These are phyloP conservation scores for Drosophila pachea DNA, from an alignment of 1,140 invertebrate genomes.

Conservation along the genomic window DNA sequence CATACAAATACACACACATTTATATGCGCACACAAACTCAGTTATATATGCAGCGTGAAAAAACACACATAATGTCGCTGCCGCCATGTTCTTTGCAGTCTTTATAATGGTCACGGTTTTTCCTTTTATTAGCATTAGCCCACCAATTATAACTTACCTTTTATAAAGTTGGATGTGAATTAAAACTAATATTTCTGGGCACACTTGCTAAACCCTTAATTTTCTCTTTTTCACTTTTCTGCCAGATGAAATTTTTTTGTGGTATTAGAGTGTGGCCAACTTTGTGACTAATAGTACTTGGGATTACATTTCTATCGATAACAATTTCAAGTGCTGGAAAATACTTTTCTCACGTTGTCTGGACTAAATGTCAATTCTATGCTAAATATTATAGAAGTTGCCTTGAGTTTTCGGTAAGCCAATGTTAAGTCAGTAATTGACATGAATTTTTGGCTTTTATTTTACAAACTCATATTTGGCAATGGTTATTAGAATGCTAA, in stretches of 20 bases:
- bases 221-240: slow-evolving; percentile 68
- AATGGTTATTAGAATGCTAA: too few relatives aligned
- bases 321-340: slow-evolving; percentile 11
- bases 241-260: slow-evolving; percentile 55
- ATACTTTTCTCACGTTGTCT: too few relatives aligned
- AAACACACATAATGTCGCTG: slow-evolving; percentile 37
- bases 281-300: slow-evolving; percentile 11
- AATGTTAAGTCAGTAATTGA: too few relatives aligned
- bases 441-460: too few relatives aligned
- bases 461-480: too few relatives aligned
- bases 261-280: slow-evolving; percentile 31
- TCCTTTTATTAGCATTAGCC: not conserved
- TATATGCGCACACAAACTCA: slow-evolving; percentile 30
- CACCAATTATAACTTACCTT: slow-evolving; percentile 37
- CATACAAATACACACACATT: slow-evolving; percentile 7
- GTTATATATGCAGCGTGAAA: slow-evolving; percentile 43
- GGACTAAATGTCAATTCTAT: too few relatives aligned
- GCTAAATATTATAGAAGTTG: too few relatives aligned
- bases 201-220: slow-evolving; percentile 43
- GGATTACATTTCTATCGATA: slow-evolving; percentile 15
- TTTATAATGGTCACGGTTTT: not conserved
- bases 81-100: slow-evolving; percentile 41
- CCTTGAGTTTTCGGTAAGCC: too few relatives aligned
- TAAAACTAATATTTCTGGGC: slow-evolving; percentile 51
- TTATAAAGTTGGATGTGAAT: slow-evolving; percentile 31